Percentiles rank a stretch among this genome's conserved stretches.
phyloP scores from a whole-genome alignment of 2,797 vertebrate genomes.

The Pangasius krempfi region DNA sequence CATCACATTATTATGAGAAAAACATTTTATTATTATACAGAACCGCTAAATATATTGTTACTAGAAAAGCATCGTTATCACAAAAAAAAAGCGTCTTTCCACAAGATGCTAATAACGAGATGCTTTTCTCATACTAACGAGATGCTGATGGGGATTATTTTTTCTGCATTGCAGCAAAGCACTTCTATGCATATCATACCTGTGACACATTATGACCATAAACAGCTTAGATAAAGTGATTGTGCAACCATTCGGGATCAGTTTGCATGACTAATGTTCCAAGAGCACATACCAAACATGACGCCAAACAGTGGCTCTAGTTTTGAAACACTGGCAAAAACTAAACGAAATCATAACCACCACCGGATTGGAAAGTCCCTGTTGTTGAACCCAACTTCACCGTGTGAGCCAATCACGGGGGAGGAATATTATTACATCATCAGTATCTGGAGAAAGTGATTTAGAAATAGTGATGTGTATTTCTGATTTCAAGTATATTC shows the following conservation, averaged over 20 bases:
- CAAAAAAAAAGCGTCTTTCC: no score
- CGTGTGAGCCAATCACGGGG: neutral
- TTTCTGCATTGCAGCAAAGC: neutral
- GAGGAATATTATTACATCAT: neutral
- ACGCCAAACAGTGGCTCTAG: neutral
- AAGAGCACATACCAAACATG: neutral
- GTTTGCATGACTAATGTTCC: neutral
- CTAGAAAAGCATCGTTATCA: no score
- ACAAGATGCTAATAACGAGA: no score
- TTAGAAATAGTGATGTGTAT: neutral
- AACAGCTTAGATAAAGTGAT: neutral
- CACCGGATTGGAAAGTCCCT: neutral
- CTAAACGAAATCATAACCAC: constrained; percentile 5
- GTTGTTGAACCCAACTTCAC: neutral
- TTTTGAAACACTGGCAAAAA: neutral
- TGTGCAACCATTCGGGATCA: neutral
- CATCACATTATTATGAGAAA: no score
- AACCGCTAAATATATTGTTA: no score
- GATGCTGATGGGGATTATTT: neutral
- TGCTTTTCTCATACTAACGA: no score
- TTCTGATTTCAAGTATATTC: no score
- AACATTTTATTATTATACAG: no score
- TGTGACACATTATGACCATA: neutral
- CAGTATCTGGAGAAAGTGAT: constrained; percentile 1
- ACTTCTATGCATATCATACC: neutral